Base-by-base conservation (phyloP, 1,140 invertebrate genomes). In the Nylanderia fulva region DNA sequence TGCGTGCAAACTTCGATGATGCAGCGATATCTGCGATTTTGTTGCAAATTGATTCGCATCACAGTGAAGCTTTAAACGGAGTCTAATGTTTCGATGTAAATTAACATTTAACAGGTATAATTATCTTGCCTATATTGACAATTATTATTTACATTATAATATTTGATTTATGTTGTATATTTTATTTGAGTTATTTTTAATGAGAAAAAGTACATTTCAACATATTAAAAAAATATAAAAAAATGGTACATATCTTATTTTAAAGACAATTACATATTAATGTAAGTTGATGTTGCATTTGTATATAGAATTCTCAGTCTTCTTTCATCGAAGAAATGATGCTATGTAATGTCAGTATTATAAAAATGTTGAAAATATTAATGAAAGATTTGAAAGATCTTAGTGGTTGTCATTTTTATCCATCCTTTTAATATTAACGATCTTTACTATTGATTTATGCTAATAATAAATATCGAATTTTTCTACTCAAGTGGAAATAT, bases 1-100 rank as follows among this genome's bases (percentile, higher is more conserved):
- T 85, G 86, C 87, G 87, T 76, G 86, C 74, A 88, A 88, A 88
- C 72, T 58, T 7, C 75, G 39, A 58, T 56, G 76, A 79, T 86
- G 64, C 64, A 42, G 33, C 56, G 58, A 66, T 77, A 84, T 64
- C 84, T 60, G 64, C 39, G 15, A 66, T 79, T 85, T 80, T 80
- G 68, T 68, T 80, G 48, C 52, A 45, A 85, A 64, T 66, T 80
- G 75, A 85, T 82, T 77, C 39, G 58, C 24, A 24, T 80, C 11
- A 36, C 18, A 80, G 39, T 4, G 58, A 45, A 15, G 11, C 24
- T 52, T 7, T n/a, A 4, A 54, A 24, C 6, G n/a, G n/a, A 24
- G 15, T 68, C 45, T 48, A 21, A 18, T 72, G 13, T 13, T 72
- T 21, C 36, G 42, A 45, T 58, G 21, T 13, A 27, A 21, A 74